phyloP scores from a whole-genome alignment of 2,113 vertebrate species.

The Pelvicachromis taeniatus region DNA sequence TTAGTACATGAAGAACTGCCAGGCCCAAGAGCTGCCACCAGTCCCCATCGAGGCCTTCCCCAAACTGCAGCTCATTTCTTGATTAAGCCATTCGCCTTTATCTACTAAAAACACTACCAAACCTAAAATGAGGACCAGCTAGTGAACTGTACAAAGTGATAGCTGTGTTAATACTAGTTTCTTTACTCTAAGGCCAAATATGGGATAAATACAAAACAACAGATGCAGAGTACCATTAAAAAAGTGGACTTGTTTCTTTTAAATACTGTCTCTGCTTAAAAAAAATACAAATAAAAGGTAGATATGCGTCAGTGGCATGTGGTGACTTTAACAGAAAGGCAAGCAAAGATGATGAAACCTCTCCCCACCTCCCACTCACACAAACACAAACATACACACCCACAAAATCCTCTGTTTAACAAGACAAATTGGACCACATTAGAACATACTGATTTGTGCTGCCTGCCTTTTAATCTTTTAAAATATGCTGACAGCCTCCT shows the following conservation, averaged over 20 bases:
- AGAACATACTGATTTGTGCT: background rate
- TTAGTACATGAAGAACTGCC: too few relatives aligned
- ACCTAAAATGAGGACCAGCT: too few relatives aligned
- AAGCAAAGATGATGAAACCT: background rate
- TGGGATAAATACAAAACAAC: background rate
- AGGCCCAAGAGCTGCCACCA: too few relatives aligned
- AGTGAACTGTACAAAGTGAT: background rate
- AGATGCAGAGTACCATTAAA: background rate
- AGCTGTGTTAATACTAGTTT: background rate
- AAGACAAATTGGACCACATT: background rate
- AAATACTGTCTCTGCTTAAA: background rate
- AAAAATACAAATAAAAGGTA: background rate
- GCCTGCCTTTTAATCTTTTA: background rate
- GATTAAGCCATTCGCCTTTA: too few relatives aligned
- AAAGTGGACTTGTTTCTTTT: background rate
- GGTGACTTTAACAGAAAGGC: background rate
- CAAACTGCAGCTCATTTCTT: too few relatives aligned
- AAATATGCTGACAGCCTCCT: background rate
- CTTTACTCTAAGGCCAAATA: background rate
- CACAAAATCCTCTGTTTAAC: background rate
- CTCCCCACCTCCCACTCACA: background rate
- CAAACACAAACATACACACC: background rate
- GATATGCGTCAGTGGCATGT: background rate
- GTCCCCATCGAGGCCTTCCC: too few relatives aligned
- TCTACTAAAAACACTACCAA: too few relatives aligned